Evolutionary conservation across 2,888 invertebrate genomes (phyloP).

Genomic region (Octonoba sinensis): DNA sequence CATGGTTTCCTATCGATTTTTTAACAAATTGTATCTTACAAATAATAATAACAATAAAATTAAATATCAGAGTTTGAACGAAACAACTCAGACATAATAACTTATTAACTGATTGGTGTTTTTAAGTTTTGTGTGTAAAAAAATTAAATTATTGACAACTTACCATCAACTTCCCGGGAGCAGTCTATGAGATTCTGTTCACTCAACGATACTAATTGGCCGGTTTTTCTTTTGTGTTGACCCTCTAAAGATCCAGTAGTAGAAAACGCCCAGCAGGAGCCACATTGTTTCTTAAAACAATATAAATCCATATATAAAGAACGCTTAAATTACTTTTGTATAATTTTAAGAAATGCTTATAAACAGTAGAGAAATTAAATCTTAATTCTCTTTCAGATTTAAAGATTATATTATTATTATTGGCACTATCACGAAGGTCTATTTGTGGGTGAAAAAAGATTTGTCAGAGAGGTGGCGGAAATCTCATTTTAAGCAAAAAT

Average conservation of each 20-base stretch:
- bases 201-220: slow-evolving; percentile 83
- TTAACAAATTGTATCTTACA: neutral
- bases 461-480: too few species aligned
- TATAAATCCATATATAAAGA: neutral
- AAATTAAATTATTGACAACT: slow-evolving; percentile 75
- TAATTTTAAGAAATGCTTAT: too few species aligned
- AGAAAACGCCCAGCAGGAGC: slow-evolving; percentile 77
- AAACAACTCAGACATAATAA: neutral
- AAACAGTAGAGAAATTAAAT: too few species aligned
- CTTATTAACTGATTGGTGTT: too few species aligned
- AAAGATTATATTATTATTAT: too few species aligned
- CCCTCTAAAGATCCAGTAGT: slow-evolving; percentile 77
- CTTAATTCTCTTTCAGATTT: too few species aligned
- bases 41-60: too few species aligned
- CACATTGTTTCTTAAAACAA: slow-evolving; percentile 83
- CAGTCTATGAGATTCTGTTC: slow-evolving; percentile 95
- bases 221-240: slow-evolving; percentile 80
- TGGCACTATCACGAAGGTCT: too few species aligned
- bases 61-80: too few species aligned
- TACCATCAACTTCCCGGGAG: slow-evolving; percentile 74
- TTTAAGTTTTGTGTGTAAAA: neutral
- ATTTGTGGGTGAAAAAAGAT: too few species aligned
- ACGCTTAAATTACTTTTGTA: too few species aligned
- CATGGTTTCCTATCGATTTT: slow-evolving; percentile 70
- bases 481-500: too few species aligned